phyloP scores from a whole-genome alignment of 92 coral and sea anemone species.

The Phenganax subtilis region DNA sequence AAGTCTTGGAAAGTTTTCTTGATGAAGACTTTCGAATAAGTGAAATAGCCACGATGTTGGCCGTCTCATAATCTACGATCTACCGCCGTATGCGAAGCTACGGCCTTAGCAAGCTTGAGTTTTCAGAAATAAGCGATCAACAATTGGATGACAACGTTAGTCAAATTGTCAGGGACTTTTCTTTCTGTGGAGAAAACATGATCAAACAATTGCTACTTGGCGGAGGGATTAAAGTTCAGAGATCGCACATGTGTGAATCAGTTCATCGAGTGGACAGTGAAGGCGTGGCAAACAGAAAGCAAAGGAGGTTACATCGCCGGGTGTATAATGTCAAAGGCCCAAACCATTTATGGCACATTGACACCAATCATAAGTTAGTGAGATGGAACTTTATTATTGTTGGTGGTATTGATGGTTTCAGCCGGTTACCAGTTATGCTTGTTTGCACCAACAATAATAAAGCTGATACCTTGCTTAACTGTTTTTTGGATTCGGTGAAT shows the following conservation, averaged over 20 bases:
- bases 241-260: conserved; percentile 46
- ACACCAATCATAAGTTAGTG: no score
- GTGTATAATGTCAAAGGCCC: no score
- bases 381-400: no score
- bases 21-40: no score
- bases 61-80: conserved; percentile 39
- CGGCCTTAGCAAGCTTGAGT: conserved; percentile 13
- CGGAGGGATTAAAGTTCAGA: conserved; percentile 38
- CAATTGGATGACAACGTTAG: conserved; percentile 45
- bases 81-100: conserved; percentile 33
- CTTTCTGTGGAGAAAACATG: no score
- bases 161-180: conserved; percentile 37
- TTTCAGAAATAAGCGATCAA: neutral
- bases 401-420: no score
- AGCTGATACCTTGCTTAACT: conserved; percentile 44
- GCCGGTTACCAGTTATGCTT: conserved; percentile 44
- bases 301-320: neutral
- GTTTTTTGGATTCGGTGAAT: no score
- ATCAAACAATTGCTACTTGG: conserved; percentile 12
- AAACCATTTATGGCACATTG: no score
- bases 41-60: no score
- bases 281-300: conserved; percentile 46
- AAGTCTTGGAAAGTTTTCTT: no score
- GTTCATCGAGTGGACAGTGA: conserved; percentile 48
- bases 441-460: conserved; percentile 49